Percentiles rank a stretch among this genome's conserved stretches.
Conservation (phyloP, 2,888 invertebrate species). For the Agonopterix arenella region DNA sequence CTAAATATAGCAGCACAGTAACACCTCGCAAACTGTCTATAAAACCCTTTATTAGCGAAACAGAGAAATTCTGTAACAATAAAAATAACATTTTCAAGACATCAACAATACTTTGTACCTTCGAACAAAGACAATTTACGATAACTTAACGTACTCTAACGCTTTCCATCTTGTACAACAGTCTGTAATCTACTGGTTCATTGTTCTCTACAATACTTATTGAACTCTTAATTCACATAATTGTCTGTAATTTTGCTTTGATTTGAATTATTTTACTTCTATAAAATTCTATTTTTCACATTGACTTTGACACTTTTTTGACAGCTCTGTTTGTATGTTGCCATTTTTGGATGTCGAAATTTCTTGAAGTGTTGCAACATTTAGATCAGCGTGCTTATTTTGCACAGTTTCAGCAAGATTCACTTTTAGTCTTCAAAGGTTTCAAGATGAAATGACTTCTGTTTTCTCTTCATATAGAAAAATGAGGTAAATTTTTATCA, state of each 20-base stretch:
- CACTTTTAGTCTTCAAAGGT: too few species aligned
- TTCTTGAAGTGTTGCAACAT: too few species aligned
- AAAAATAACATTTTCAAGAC: constrained; percentile 22
- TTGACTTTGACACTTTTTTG: too few species aligned
- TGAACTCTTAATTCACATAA: constrained; percentile 4
- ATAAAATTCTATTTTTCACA: neutral
- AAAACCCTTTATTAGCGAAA: constrained; percentile 82
- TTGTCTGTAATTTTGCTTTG: constrained; percentile 8
- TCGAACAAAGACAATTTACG: constrained; percentile 13
- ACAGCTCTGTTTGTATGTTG: too few species aligned
- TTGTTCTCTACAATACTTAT: constrained; percentile 21
- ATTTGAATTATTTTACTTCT: constrained; percentile 3
- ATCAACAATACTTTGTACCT: constrained; percentile 17
- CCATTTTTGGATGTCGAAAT: too few species aligned
- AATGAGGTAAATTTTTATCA: too few species aligned
- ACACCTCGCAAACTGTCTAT: constrained; percentile 89
- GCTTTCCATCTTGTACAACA: constrained; percentile 43
- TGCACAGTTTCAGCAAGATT: too few species aligned
- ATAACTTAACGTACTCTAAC: constrained; percentile 33
- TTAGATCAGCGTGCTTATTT: too few species aligned
- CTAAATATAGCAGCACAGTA: constrained; percentile 85
- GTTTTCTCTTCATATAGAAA: too few species aligned
- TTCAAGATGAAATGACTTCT: too few species aligned
- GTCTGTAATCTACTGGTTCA: constrained; percentile 27
- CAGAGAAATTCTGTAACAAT: constrained; percentile 79